Base-by-base conservation (phyloP, 2,888 invertebrate species). In the Catocala sponsa region DNA sequence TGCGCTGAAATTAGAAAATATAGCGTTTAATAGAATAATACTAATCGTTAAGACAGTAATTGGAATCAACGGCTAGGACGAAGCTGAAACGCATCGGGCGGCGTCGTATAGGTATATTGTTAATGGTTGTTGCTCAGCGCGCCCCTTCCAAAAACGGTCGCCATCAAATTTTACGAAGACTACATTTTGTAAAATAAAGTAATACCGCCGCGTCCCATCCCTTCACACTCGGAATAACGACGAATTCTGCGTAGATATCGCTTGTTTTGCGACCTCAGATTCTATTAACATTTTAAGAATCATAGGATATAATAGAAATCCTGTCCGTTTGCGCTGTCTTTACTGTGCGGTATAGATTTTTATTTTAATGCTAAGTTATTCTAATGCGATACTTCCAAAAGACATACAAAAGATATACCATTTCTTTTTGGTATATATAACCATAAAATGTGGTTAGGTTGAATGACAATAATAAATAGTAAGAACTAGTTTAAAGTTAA, bases 161-260 rank as follows among this genome's bases (percentile, higher is more conserved):
- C 72, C 82, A 87, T 92, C 90, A 91, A 91, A 91, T 91, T 91
- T 91, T 90, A 92, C 84, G 87, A 77, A 81, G 86, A 86, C 85
- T 88, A 89, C 86, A 89, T 88, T 91, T 88, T 86, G 84, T 86
- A 85, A 88, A 90, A 90, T 91, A 89, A 89, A 88, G 86, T 84
- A 83, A 86, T 86, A 83, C 78, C 74, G 65, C 70, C 69, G 63
- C 72, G 71, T 63, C 70, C 74, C 78, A 75, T 76, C 68, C 76
- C 78, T 82, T 76, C 75, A 71, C 76, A 82, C 79, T 82, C 71
- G 70, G 76, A 79, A 81, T 85, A 82, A 84, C 81, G 82, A 81
- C 77, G 81, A 76, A 79, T 74, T 80, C 79, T 77, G 79, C 72
- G 35, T 38, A 7, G 77, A 79, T 72, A 80, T 77, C 62, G 70